Percentiles rank a stretch among this genome's conserved stretches.
These are phyloP conservation scores for Elgaria multicarinata DNA, from an alignment of 2,113 vertebrate genomes.

Conservation along the genomic window DNA sequence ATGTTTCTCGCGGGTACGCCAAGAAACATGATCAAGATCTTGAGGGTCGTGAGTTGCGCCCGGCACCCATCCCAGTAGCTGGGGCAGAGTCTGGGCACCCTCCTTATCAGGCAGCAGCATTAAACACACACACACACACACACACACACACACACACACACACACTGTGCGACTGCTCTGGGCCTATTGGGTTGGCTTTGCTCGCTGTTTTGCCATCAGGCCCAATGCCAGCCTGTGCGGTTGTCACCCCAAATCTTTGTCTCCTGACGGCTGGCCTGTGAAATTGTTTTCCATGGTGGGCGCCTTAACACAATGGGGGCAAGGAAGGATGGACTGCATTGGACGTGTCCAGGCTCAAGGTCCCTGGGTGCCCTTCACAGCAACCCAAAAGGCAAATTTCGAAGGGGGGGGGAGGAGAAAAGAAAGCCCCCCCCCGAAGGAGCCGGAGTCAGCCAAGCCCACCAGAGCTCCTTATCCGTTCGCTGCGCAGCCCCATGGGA, in stretches of 20 bases:
- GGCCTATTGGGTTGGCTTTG: neutral
- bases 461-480: neutral
- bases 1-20: neutral
- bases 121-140: too few species aligned
- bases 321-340: neutral
- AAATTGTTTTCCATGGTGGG: slow-evolving; percentile 14
- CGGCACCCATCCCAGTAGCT: too few species aligned
- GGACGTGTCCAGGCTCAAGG: neutral
- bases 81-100: neutral
- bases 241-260: neutral
- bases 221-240: neutral
- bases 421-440: neutral
- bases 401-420: neutral
- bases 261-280: neutral
- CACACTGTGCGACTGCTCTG: too few species aligned
- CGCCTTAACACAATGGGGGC: neutral
- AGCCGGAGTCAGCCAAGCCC: neutral
- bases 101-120: neutral
- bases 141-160: too few species aligned
- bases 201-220: neutral
- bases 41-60: neutral
- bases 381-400: neutral
- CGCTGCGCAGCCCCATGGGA: neutral
- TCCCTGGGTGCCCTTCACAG: neutral
- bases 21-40: neutral